phyloP scores from a whole-genome alignment of 2,888 invertebrate genomes.

The Drymonia ruficornis region DNA sequence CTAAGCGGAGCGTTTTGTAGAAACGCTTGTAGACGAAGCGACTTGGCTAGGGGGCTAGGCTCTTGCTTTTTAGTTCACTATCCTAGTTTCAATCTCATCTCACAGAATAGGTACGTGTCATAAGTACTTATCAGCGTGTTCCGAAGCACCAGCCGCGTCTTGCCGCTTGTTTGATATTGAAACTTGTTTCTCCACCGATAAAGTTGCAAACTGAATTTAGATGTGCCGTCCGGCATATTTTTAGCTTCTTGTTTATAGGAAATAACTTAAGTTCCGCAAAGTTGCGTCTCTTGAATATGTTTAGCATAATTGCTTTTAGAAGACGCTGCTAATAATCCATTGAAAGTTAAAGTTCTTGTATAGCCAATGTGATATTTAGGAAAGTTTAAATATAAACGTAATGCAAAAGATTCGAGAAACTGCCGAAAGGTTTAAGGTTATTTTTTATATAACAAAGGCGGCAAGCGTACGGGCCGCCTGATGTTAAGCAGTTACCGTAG shows the following conservation, averaged over 20 bases:
- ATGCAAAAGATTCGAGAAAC: no score
- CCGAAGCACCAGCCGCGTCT: slow-evolving; percentile 30
- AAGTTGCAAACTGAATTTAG: slow-evolving; percentile 45
- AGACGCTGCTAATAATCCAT: slow-evolving; percentile 36
- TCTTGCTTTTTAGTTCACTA: no score
- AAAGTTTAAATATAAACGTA: no score
- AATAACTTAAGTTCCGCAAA: slow-evolving; percentile 17
- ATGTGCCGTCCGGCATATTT: slow-evolving; percentile 25
- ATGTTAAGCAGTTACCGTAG: no score
- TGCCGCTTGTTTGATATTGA: slow-evolving; percentile 36
- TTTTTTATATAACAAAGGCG: no score
- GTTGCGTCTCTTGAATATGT: neutral
- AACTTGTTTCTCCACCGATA: slow-evolving; percentile 29
- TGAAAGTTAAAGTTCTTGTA: slow-evolving; percentile 14
- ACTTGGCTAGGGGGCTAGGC: no score
- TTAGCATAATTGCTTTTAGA: slow-evolving; percentile 27
- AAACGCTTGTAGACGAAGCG: no score
- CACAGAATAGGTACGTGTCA: slow-evolving; percentile 20
- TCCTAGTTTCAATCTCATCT: no score
- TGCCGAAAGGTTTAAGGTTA: no score
- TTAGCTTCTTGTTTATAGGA: slow-evolving; percentile 21
- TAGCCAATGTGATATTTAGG: no score
- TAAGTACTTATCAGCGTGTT: slow-evolving; percentile 48
- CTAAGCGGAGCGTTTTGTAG: no score
- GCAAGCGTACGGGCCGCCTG: no score